Conservation (phyloP, 2,113 vertebrate species). For the Isichthys henryi region DNA sequence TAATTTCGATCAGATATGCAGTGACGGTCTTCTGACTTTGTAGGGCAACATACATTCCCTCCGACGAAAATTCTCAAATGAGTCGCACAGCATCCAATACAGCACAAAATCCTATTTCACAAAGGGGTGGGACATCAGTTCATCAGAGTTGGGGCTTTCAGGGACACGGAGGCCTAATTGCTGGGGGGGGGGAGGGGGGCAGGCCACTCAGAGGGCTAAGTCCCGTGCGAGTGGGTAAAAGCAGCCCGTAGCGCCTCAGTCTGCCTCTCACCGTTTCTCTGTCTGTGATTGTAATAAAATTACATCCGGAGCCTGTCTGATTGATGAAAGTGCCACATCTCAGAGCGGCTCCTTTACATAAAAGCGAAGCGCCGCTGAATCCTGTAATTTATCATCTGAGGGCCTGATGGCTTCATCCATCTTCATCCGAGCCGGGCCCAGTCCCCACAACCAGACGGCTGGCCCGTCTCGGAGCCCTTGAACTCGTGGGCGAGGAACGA, state of each 20-base stretch:
- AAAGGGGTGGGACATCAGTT: neutral
- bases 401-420: slow-evolving; percentile 49
- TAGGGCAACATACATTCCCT: neutral
- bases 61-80: neutral
- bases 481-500: neutral
- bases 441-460: slow-evolving; percentile 36
- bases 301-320: slow-evolving; percentile 45
- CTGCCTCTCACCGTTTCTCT: slow-evolving; percentile 28
- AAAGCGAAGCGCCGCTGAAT: slow-evolving; percentile 43
- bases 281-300: slow-evolving; percentile 50
- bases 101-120: neutral
- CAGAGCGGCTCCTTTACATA: slow-evolving; percentile 58
- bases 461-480: slow-evolving; percentile 22
- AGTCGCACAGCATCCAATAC: neutral
- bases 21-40: neutral
- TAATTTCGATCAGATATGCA: neutral
- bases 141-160: neutral
- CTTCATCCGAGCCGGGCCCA: slow-evolving; percentile 47
- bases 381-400: slow-evolving; percentile 52
- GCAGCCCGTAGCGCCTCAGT: slow-evolving; percentile 11
- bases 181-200: neutral
- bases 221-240: neutral
- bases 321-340: slow-evolving; percentile 56
- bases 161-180: neutral
- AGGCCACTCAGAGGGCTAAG: neutral